phyloP scores from a whole-genome alignment of 2,113 vertebrate genomes.

The Gyps fulvus region DNA sequence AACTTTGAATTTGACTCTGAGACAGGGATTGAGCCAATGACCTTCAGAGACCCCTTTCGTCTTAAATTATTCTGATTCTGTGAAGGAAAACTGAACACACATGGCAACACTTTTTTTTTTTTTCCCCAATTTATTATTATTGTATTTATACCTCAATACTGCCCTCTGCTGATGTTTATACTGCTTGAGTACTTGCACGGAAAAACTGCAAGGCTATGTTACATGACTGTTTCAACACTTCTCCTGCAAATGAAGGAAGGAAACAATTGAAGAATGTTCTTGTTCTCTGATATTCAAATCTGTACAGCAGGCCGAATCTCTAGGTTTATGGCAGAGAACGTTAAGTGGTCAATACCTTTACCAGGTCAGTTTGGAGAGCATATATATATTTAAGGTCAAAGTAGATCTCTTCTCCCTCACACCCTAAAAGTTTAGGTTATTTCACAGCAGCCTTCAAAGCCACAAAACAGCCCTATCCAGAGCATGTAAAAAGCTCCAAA shows the following conservation, averaged over 20 bases:
- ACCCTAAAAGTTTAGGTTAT: neutral
- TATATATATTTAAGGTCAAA: neutral
- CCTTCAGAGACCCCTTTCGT: neutral
- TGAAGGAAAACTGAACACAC: neutral
- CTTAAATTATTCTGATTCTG: neutral
- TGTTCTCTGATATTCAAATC: neutral
- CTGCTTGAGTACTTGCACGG: neutral
- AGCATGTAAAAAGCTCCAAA: neutral
- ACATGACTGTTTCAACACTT: neutral
- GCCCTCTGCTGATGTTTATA: constrained; percentile 50
- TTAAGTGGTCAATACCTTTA: neutral
- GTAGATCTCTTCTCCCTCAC: neutral
- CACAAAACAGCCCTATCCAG: neutral
- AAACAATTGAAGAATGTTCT: neutral
- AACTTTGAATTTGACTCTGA: neutral
- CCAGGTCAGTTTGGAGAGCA: neutral
- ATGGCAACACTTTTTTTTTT: rapidly evolving
- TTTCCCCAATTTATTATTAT: neutral
- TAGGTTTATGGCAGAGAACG: neutral
- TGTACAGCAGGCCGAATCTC: neutral
- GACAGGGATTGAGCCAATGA: neutral
- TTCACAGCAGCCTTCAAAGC: neutral
- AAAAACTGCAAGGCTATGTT: neutral
- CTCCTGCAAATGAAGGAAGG: neutral
- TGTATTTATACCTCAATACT: constrained; percentile 1